phyloP scores from a whole-genome alignment of 2,797 vertebrate species.

The Thunnus albacares region DNA sequence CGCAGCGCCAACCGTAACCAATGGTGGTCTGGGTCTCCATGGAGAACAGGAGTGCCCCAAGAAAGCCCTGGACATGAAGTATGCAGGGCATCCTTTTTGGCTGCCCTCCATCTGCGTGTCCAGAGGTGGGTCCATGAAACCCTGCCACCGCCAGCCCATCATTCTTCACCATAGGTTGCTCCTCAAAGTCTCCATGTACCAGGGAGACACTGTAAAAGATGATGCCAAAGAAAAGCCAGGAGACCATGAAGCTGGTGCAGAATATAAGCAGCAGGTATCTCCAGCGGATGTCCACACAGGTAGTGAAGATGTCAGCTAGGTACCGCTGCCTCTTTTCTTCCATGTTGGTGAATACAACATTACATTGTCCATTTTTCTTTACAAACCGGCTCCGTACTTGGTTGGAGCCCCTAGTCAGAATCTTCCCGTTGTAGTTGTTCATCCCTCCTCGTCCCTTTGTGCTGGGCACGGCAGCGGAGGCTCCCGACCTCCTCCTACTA shows the following conservation, averaged over 20 bases:
- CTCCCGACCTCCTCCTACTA: slow-evolving; percentile 54
- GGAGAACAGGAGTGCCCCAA: slow-evolving; percentile 96
- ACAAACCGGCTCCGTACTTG: slow-evolving; percentile 95
- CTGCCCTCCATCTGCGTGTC: slow-evolving; percentile 53
- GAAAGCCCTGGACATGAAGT: slow-evolving; percentile 93
- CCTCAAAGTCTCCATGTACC: slow-evolving; percentile 93
- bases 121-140: slow-evolving; percentile 39
- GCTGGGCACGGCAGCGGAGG: slow-evolving; percentile 42
- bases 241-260: slow-evolving; percentile 91
- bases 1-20: slow-evolving; percentile 95
- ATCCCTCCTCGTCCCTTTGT: slow-evolving; percentile 59
- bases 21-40: slow-evolving; percentile 99
- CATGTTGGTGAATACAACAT: slow-evolving; percentile 95
- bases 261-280: slow-evolving; percentile 96
- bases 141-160: slow-evolving; percentile 26
- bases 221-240: slow-evolving; percentile 96
- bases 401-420: slow-evolving; percentile 82
- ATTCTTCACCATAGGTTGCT: slow-evolving; percentile 40
- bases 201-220: slow-evolving; percentile 94
- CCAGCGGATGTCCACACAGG: slow-evolving; percentile 97
- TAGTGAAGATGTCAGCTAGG: slow-evolving; percentile 97
- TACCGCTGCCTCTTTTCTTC: slow-evolving; percentile 95
- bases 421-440: slow-evolving; percentile 80
- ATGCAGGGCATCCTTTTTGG: slow-evolving; percentile 90
- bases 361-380: slow-evolving; percentile 97